Percentiles rank a stretch among this genome's conserved stretches.
Evolutionary conservation across 92 coral and sea anemone species (phyloP).

Genomic region (Parazoanthus darwini): DNA sequence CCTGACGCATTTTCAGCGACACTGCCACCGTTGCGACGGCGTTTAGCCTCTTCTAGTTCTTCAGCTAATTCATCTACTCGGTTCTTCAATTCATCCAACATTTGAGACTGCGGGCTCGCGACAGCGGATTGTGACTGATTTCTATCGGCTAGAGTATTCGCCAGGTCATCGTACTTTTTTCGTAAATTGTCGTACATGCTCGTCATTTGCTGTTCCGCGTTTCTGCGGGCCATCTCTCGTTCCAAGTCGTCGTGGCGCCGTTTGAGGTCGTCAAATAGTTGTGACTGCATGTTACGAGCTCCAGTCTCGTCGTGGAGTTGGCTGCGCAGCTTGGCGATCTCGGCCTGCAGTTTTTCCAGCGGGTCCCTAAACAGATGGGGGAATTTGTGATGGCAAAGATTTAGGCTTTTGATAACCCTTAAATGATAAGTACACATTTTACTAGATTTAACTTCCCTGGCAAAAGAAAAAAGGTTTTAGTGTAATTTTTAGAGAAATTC

Average conservation of each 20-base stretch:
- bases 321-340: constrained; percentile 72
- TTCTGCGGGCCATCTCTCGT: constrained; percentile 82
- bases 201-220: constrained; percentile 85
- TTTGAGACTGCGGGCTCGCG: constrained; percentile 48
- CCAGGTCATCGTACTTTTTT: constrained; percentile 82
- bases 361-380: constrained; percentile 66
- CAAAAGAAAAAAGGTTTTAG: too few species aligned
- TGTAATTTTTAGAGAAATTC: too few species aligned
- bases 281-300: constrained; percentile 74
- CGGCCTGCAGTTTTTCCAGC: constrained; percentile 73
- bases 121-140: constrained; percentile 45
- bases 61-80: constrained; percentile 70
- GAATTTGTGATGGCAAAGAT: not conserved
- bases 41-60: constrained; percentile 70
- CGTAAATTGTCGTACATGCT: constrained; percentile 84
- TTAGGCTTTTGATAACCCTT: not conserved
- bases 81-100: constrained; percentile 64
- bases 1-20: constrained; percentile 34
- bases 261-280: constrained; percentile 91
- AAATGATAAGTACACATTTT: too few species aligned
- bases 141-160: constrained; percentile 48
- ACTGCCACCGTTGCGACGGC: constrained; percentile 43
- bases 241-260: constrained; percentile 93
- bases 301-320: constrained; percentile 79
- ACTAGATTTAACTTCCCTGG: too few species aligned